phyloP scores from a whole-genome alignment of 2,113 vertebrate species.

The Sylvia atricapilla region DNA sequence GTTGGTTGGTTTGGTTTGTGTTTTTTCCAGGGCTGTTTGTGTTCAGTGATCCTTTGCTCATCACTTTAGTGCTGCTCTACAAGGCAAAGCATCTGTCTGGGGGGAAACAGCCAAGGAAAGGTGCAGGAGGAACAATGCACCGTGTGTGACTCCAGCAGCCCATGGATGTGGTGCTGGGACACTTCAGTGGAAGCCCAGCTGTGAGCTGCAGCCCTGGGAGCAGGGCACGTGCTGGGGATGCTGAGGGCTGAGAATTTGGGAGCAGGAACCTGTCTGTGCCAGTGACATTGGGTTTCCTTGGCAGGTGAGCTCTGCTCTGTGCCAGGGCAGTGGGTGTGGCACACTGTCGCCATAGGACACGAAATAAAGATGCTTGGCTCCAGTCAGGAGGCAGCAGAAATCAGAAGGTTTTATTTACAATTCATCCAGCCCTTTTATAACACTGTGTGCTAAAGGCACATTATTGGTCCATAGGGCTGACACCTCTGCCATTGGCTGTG shows the following conservation, averaged over 20 bases:
- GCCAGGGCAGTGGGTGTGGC: accelerated
- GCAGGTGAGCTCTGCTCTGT: background rate
- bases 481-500: no score
- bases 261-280: background rate
- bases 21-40: background rate
- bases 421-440: no score
- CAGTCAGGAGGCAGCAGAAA: no score
- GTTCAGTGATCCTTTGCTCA: background rate
- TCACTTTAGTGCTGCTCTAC: accelerated
- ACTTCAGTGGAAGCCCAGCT: background rate
- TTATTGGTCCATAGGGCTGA: no score
- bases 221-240: accelerated
- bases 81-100: accelerated
- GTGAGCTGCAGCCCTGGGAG: background rate
- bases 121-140: background rate
- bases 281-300: background rate
- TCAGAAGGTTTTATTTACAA: no score
- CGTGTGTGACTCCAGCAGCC: accelerated
- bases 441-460: no score
- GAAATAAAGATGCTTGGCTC: no score
- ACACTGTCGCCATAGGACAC: background rate
- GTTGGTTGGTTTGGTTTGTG: no score
- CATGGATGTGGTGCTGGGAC: background rate
- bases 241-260: background rate
- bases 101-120: background rate